Evolutionary conservation across 2,888 invertebrate species (phyloP), one percentile per base, ranked within the genome.

Genomic region (Dryobotodes eremita): DNA sequence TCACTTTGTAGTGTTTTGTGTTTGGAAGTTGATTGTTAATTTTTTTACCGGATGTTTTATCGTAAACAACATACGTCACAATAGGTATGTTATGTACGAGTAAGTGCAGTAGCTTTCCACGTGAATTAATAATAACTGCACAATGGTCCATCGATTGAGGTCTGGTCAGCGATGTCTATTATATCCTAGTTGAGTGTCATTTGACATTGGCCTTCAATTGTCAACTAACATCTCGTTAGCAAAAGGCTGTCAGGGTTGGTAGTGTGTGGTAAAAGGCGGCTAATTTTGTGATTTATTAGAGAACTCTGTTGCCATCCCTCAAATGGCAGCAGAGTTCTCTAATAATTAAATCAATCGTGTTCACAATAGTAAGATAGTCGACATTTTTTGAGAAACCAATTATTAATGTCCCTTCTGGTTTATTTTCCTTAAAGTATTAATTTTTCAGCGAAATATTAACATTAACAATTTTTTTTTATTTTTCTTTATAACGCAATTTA

Each of bases 91-190:
- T 23, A 53, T 55, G 36, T n/a, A n/a, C n/a, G n/a, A n/a, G n/a
- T 36, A 53, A 70, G 36, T n/a, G 55, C 17, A 36, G 36, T 17
- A 15, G 53, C 6, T 53, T 36, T n/a, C 55, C 57, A 57, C 17
- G 7, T 70, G 36, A 70, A n/a, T 57, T 36, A 36, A 57, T 57
- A 31, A 61, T 46, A 77, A 46, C 62, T 76, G 62, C 53, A 77
- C 53, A 77, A 77, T 64, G 55, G 15, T 64, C 77, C 76, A 76
- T 64, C n/a, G 46, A 46, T 10, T 75, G 15, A 55, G 8, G 11
- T 64, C 64, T 55, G 46, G 11, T 11, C 13, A 11, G 11, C 46
- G 26, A 13, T 8, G 3, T 65, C 64, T 26, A 77, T 77, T 77
- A 76, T 77, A 65, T 26, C 1, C n/a, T 77, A 17, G 57, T 64